Conservation (phyloP, 1,140 invertebrate genomes). For the Zeugodacus cucurbitae region DNA sequence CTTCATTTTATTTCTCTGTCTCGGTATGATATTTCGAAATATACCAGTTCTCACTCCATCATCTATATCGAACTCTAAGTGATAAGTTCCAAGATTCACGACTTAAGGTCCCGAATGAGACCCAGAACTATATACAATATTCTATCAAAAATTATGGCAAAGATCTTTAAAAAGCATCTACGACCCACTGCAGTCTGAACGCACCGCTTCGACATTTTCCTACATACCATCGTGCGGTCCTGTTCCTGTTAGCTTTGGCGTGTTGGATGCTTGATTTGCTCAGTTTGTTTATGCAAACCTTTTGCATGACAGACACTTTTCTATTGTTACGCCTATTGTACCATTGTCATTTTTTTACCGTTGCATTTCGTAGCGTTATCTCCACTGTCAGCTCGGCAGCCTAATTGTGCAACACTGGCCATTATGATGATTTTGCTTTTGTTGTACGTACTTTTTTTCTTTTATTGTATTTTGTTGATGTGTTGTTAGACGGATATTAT, state of each 20-base stretch:
- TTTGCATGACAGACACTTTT: not conserved
- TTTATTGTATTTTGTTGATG: not conserved
- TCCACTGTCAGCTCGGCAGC: not conserved
- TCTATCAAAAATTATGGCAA: too few relatives aligned
- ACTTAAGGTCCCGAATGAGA: too few relatives aligned
- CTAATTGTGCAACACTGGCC: not conserved
- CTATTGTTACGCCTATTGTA: slow-evolving; percentile 24
- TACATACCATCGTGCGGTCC: not conserved
- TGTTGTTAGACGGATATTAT: too few relatives aligned
- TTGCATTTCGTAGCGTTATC: not conserved
- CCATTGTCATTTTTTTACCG: not conserved
- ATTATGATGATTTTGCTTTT: not conserved
- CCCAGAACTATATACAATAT: too few relatives aligned
- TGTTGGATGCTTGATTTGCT: not conserved
- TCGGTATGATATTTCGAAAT: too few relatives aligned
- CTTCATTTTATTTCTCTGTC: too few relatives aligned
- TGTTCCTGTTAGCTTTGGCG: not conserved
- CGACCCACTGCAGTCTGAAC: not conserved
- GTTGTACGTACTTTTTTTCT: not conserved
- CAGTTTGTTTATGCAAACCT: not conserved
- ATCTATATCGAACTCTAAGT: too few relatives aligned
- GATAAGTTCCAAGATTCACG: too few relatives aligned
- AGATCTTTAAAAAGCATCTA: too few relatives aligned
- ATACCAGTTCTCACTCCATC: too few relatives aligned
- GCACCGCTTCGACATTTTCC: not conserved